Conservation (phyloP, 2,797 vertebrate genomes). For the Pteronotus mesoamericanus region DNA sequence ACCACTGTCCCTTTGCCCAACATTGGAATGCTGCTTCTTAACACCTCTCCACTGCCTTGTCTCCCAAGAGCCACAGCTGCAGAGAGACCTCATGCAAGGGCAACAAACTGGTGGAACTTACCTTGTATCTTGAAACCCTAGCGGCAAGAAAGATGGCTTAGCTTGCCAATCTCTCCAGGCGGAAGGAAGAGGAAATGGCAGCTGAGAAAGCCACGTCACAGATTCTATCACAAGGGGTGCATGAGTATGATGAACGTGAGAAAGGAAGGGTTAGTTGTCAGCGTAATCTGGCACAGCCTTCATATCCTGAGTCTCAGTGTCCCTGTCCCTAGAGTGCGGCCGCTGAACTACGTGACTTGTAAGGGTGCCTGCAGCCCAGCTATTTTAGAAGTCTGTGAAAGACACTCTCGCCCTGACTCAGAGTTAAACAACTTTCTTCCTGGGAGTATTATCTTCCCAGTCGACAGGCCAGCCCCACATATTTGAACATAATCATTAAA, state of each 20-base stretch:
- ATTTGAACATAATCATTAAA: constrained; percentile 47
- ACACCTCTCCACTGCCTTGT: background rate
- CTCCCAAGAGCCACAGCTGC: background rate
- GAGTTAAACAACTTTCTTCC: background rate
- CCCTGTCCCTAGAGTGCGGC: background rate
- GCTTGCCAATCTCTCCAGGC: background rate
- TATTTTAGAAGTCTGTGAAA: background rate
- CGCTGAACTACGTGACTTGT: background rate
- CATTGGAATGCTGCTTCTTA: background rate
- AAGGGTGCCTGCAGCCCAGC: background rate
- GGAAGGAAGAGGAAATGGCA: background rate
- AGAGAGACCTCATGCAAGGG: background rate
- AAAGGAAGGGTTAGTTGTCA: background rate
- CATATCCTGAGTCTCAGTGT: background rate
- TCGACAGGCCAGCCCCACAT: background rate
- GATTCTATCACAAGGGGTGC: background rate
- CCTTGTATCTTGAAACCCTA: background rate
- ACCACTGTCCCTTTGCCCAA: background rate
- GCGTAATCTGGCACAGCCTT: background rate
- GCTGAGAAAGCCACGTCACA: background rate
- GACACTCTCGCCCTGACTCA: background rate
- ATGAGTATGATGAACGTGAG: background rate
- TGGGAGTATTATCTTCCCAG: background rate
- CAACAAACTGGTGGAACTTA: background rate
- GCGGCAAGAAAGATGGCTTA: background rate